phyloP scores from a whole-genome alignment of 2,797 vertebrate genomes.

The Novumbra hubbsi region DNA sequence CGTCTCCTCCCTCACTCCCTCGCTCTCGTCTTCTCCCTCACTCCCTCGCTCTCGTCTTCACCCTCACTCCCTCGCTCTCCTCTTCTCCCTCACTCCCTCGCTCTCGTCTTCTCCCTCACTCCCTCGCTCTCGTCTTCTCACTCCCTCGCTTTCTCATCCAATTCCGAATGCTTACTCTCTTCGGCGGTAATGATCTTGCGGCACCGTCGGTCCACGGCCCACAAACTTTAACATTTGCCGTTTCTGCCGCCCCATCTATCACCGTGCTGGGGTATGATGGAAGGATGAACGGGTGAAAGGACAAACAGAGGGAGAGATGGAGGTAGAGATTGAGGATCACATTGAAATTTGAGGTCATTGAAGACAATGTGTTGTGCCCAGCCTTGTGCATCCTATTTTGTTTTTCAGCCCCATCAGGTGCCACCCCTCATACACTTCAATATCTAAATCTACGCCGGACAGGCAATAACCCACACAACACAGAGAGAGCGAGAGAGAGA shows the following conservation, averaged over 20 bases:
- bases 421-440: conserved; percentile 24
- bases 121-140: conserved; percentile 17
- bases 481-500: conserved; percentile 43
- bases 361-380: conserved; percentile 62
- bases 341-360: conserved; percentile 72
- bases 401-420: conserved; percentile 49
- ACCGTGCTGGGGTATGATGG: conserved; percentile 40
- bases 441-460: conserved; percentile 10
- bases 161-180: conserved; percentile 60
- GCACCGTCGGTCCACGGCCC: conserved; percentile 67
- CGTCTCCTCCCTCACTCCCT: neutral
- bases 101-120: too few relatives aligned
- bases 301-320: conserved; percentile 14
- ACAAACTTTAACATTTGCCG: conserved; percentile 72
- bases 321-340: conserved; percentile 31
- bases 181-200: conserved; percentile 66
- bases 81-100: conserved; percentile 11
- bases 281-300: conserved; percentile 26
- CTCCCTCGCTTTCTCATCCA: conserved; percentile 67
- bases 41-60: conserved; percentile 17
- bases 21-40: too few relatives aligned
- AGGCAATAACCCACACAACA: conserved; percentile 69
- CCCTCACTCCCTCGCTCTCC: conserved; percentile 50
- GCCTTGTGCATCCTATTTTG: conserved; percentile 57
- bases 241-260: conserved; percentile 66